Evolutionary conservation across 1,140 invertebrate genomes (phyloP).

Genomic region (Arion vulgaris): DNA sequence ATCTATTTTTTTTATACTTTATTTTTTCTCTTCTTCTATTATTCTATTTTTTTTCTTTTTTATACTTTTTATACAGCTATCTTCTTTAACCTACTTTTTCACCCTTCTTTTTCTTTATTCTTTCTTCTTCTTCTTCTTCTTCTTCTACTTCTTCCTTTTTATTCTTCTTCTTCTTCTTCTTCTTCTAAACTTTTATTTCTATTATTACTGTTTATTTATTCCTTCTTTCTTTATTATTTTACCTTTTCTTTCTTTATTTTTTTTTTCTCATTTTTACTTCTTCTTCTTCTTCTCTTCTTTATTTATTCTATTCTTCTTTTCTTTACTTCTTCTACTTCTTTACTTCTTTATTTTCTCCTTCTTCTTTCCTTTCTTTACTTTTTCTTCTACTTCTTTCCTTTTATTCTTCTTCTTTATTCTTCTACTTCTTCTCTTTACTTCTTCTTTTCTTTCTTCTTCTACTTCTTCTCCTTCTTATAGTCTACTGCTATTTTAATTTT

Average conservation of each 20-base stretch:
- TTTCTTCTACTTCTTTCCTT: background rate
- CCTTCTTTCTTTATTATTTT: background rate
- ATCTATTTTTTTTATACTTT: too few relatives aligned
- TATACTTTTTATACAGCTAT: too few relatives aligned
- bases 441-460: background rate
- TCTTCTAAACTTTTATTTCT: background rate
- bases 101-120: background rate
- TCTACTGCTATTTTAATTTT: too few relatives aligned
- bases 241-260: background rate
- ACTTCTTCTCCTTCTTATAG: background rate
- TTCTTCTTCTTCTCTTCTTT: background rate
- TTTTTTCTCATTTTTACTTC: background rate
- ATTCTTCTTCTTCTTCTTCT: background rate
- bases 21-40: too few relatives aligned
- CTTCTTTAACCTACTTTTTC: too few relatives aligned
- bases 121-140: background rate
- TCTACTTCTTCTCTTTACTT: background rate
- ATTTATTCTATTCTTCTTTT: background rate
- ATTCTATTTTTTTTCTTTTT: too few relatives aligned
- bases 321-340: background rate
- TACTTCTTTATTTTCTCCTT: background rate
- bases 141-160: background rate
- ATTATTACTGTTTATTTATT: background rate
- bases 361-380: background rate
- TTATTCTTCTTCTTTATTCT: background rate